Percentiles rank a stretch among this genome's conserved stretches.
Evolutionary conservation across 1,140 invertebrate genomes (phyloP).

Genomic region (Latrodectus geometricus): DNA sequence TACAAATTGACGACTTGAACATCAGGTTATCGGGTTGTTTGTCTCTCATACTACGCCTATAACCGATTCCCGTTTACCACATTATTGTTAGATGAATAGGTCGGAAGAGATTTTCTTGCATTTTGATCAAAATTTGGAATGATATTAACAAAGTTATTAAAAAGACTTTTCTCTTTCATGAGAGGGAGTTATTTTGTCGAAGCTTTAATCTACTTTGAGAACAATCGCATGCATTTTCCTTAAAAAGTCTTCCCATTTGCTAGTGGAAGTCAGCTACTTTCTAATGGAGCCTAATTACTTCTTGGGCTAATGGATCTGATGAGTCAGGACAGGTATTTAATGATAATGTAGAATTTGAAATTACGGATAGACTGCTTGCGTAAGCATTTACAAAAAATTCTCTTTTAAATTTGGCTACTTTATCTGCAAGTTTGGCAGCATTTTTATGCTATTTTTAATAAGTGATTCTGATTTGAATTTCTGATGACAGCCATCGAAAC

Average conservation of each 20-base stretch:
- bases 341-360: neutral
- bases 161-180: no score
- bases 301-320: no score
- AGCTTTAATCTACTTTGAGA: no score
- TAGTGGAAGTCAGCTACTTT: neutral
- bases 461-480: conserved; percentile 25
- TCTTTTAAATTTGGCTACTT: no score
- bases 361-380: neutral
- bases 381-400: no score
- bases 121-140: conserved; percentile 40
- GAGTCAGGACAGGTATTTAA: no score
- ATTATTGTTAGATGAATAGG: conserved; percentile 15
- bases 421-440: conserved; percentile 24
- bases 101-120: conserved; percentile 31
- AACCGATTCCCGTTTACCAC: neutral
- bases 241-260: conserved; percentile 2
- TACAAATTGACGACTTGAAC: conserved; percentile 32
- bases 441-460: no score
- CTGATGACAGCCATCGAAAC: conserved; percentile 1
- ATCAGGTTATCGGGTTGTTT: neutral
- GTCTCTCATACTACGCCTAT: neutral
- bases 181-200: neutral
- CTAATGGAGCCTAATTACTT: neutral
- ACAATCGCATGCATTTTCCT: no score
- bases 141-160: conserved; percentile 13